phyloP scores from a whole-genome alignment of 2,888 invertebrate species.

The Unio pictorum region DNA sequence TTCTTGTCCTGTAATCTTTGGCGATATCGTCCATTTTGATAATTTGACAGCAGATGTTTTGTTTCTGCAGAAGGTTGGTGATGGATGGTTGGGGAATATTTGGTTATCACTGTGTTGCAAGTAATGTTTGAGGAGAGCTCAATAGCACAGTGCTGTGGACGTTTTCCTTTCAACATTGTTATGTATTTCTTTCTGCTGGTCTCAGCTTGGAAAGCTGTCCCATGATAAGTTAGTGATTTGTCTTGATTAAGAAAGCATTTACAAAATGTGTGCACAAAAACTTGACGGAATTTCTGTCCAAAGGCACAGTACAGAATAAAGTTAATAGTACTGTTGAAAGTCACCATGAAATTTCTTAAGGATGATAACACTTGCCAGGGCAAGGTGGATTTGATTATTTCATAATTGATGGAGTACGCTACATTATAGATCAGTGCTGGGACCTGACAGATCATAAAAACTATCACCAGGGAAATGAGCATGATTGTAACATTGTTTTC shows the following conservation, averaged over 20 bases:
- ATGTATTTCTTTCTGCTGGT: constrained; percentile 40
- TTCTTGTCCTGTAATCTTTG: neutral
- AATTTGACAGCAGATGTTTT: constrained; percentile 9
- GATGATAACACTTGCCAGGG: constrained; percentile 74
- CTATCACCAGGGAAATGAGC: constrained; percentile 93
- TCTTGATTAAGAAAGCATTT: constrained; percentile 45
- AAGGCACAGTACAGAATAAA: constrained; percentile 98
- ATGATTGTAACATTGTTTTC: constrained; percentile 96
- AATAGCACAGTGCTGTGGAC: constrained; percentile 23
- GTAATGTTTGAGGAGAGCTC: constrained; percentile 42
- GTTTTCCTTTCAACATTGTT: constrained; percentile 31
- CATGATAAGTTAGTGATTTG: constrained; percentile 55
- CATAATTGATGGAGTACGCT: constrained; percentile 79
- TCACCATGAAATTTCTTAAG: constrained; percentile 86
- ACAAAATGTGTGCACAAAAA: constrained; percentile 67
- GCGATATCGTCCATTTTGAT: constrained; percentile 17
- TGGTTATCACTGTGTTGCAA: constrained; percentile 42
- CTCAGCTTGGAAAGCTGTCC: constrained; percentile 27
- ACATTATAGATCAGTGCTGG: constrained; percentile 76
- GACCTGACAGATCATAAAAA: constrained; percentile 94
- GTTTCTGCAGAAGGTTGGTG: constrained; percentile 11
- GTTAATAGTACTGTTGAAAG: constrained; percentile 97
- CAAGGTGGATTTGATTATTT: constrained; percentile 72
- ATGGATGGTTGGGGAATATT: constrained; percentile 42
- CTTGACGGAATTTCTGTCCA: constrained; percentile 89